Evolutionary conservation across 2,797 vertebrate species (phyloP).

Genomic region (Lithobates sylvaticus): DNA sequence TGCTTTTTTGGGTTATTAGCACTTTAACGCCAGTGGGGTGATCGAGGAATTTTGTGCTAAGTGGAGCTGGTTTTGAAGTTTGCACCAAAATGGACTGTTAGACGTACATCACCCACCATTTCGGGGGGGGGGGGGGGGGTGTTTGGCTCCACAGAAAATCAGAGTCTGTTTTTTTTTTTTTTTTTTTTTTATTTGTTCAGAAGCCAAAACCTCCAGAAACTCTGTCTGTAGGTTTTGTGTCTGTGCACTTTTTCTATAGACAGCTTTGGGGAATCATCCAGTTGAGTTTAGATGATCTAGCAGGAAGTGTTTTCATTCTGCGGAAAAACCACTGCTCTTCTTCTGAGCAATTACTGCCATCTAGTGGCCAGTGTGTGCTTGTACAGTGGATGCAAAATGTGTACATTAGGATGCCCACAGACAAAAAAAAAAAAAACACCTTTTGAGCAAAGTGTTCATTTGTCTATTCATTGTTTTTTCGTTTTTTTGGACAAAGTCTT

Average conservation of each 20-base stretch:
- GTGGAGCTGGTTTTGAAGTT: no score
- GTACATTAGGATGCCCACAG: not conserved
- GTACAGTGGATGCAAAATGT: not conserved
- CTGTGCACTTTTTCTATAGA: conserved; percentile 32
- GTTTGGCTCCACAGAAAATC: not conserved
- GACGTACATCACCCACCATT: no score
- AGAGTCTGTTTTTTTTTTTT: not conserved
- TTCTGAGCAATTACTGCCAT: conserved; percentile 71
- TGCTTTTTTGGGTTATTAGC: no score
- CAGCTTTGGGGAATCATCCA: conserved; percentile 47
- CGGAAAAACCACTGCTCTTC: not conserved
- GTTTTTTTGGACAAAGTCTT: no score
- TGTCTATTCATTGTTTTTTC: no score
- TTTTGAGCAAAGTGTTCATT: no score
- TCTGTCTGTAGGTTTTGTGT: conserved; percentile 10
- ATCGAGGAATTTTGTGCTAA: no score
- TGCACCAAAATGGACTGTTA: not conserved
- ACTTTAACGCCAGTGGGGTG: no score
- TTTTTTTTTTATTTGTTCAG: not conserved
- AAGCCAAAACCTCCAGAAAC: not conserved
- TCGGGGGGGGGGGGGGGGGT: no score
- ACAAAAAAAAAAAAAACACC: not conserved
- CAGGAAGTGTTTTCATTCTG: conserved; percentile 40
- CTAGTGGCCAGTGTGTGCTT: conserved; percentile 66
- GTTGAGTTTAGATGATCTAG: conserved; percentile 49